These are phyloP conservation scores for Orchesellides sinensis DNA, from an alignment of 2,888 invertebrate species.

Conservation along the genomic window DNA sequence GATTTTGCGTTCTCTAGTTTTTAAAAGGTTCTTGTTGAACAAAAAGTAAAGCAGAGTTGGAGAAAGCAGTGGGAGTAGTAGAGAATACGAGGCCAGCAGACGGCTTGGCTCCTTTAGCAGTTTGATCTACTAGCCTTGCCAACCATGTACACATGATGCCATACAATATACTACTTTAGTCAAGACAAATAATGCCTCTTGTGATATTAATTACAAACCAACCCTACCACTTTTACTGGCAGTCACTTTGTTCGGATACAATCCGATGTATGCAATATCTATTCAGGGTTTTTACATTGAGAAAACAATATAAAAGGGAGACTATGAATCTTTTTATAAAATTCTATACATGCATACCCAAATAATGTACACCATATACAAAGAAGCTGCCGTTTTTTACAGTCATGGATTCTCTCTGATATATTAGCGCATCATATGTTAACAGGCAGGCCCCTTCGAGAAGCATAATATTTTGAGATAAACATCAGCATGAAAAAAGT, in stretches of 20 bases:
- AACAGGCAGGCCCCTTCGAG: background rate
- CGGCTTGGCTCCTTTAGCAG: conserved; percentile 1
- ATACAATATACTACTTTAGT: too few species aligned
- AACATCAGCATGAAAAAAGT: conserved; percentile 46
- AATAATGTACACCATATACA: too few species aligned
- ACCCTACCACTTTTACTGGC: too few species aligned
- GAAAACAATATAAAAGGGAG: too few species aligned
- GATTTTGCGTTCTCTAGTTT: conserved; percentile 4
- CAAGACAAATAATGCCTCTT: background rate
- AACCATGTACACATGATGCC: too few species aligned
- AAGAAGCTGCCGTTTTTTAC: background rate
- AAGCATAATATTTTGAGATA: conserved; percentile 26
- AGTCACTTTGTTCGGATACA: too few species aligned
- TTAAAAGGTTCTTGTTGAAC: background rate
- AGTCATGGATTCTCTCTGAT: background rate
- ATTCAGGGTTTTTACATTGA: too few species aligned
- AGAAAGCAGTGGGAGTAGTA: background rate
- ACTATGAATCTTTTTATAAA: too few species aligned
- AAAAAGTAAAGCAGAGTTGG: background rate
- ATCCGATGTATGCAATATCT: too few species aligned
- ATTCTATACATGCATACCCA: too few species aligned
- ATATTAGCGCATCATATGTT: conserved; percentile 18
- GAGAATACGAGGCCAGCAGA: background rate
- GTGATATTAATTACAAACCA: background rate
- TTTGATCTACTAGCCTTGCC: too few species aligned